Conservation (phyloP, 1,140 invertebrate genomes). For the Brachionus angularis region DNA sequence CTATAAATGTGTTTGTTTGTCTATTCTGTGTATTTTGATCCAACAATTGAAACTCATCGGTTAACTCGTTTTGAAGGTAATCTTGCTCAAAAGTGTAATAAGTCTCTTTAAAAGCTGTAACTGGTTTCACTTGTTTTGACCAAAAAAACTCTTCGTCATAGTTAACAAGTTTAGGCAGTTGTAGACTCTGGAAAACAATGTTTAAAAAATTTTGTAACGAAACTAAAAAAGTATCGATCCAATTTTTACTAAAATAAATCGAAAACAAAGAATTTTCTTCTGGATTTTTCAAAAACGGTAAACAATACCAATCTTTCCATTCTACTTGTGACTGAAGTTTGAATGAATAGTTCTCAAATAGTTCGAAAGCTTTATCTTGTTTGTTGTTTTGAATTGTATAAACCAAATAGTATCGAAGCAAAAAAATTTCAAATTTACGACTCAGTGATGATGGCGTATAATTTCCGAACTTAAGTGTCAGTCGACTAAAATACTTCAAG, state of each 20-base stretch:
- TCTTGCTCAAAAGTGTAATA: slow-evolving; percentile 18
- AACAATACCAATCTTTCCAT: slow-evolving; percentile 95
- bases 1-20: neutral
- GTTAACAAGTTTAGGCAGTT: slow-evolving; percentile 53
- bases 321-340: slow-evolving; percentile 81
- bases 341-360: slow-evolving; percentile 78
- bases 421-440: slow-evolving; percentile 78
- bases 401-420: slow-evolving; percentile 82
- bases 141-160: slow-evolving; percentile 4
- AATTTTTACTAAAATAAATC: slow-evolving; percentile 82
- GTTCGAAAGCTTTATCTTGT: slow-evolving; percentile 77
- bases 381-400: slow-evolving; percentile 75
- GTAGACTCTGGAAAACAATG: slow-evolving; percentile 66
- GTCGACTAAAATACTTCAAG: slow-evolving; percentile 73
- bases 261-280: slow-evolving; percentile 81
- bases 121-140: neutral
- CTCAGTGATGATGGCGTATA: slow-evolving; percentile 73
- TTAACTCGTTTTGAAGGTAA: slow-evolving; percentile 15
- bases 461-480: slow-evolving; percentile 62
- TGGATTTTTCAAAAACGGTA: slow-evolving; percentile 82
- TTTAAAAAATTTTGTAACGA: slow-evolving; percentile 89
- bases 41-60: slow-evolving; percentile 19
- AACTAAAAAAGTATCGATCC: slow-evolving; percentile 89
- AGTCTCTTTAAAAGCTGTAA: neutral
- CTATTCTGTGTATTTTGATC: neutral